Conservation (phyloP, 2,888 invertebrate genomes). For the Phaonia tiefii region DNA sequence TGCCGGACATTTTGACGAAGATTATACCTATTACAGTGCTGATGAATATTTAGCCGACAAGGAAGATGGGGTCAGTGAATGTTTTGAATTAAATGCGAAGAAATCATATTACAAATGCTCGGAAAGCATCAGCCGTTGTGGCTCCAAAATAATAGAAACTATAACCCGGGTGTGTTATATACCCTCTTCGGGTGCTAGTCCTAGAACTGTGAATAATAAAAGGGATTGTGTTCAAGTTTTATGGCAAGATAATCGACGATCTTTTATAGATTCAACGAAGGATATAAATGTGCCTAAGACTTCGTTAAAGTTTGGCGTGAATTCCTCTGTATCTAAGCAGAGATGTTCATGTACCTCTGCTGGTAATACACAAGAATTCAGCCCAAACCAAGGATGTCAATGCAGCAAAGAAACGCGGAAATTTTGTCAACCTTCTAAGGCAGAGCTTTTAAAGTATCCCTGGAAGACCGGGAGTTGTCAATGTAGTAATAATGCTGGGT, state of each 20-base stretch:
- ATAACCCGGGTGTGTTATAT: not conserved
- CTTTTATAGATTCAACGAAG: too few relatives aligned
- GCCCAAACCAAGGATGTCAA: too few relatives aligned
- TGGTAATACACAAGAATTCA: too few relatives aligned
- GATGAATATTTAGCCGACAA: not conserved
- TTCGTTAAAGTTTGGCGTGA: too few relatives aligned
- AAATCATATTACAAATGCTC: not conserved
- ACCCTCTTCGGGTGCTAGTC: not conserved
- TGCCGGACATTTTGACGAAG: not conserved
- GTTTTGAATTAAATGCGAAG: not conserved
- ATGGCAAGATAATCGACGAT: not conserved
- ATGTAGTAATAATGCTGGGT: too few relatives aligned
- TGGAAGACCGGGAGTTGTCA: too few relatives aligned
- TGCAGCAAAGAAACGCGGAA: not conserved
- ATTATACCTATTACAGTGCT: constrained; percentile 6
- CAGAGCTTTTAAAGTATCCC: too few relatives aligned
- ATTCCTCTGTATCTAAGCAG: too few relatives aligned
- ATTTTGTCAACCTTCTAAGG: not conserved
- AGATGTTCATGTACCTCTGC: too few relatives aligned
- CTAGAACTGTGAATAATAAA: not conserved
- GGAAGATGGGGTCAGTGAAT: not conserved
- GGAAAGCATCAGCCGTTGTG: not conserved
- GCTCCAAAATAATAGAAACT: not conserved
- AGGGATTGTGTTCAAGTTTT: not conserved
- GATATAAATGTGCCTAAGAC: too few relatives aligned